Conservation (phyloP, 2,113 vertebrate species). For the Benthochromis sp. region DNA sequence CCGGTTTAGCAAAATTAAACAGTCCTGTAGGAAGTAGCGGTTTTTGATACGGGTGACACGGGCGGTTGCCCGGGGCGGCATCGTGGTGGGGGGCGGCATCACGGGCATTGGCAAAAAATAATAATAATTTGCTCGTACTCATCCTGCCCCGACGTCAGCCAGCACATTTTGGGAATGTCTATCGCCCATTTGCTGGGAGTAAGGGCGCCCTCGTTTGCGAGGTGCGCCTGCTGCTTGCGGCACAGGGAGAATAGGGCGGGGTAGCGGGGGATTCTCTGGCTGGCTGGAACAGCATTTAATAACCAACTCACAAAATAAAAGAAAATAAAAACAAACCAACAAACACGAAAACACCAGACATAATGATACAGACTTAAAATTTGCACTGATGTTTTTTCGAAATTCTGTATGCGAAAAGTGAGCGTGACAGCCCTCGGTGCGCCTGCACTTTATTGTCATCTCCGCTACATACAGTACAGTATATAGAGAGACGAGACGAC, state of each 20-base stretch:
- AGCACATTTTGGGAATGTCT: neutral
- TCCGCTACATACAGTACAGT: no score
- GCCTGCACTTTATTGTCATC: no score
- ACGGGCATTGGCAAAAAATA: neutral
- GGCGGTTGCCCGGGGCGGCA: neutral
- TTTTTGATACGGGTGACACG: neutral
- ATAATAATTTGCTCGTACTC: neutral
- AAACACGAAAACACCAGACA: neutral
- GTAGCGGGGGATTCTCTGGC: neutral
- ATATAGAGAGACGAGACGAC: no score
- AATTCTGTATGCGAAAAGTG: no score
- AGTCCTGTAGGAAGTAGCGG: neutral
- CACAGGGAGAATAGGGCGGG: neutral
- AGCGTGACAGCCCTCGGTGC: no score
- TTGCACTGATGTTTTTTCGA: no score
- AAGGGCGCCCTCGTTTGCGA: neutral
- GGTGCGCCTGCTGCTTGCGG: neutral
- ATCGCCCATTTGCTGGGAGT: neutral
- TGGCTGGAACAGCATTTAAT: neutral
- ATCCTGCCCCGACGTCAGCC: neutral
- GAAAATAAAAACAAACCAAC: neutral
- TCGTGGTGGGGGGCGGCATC: neutral
- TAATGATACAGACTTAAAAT: no score
- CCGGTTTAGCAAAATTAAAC: neutral
- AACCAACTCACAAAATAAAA: neutral